Evolutionary conservation across 1,140 invertebrate species (phyloP).

Genomic region (Homarus americanus): DNA sequence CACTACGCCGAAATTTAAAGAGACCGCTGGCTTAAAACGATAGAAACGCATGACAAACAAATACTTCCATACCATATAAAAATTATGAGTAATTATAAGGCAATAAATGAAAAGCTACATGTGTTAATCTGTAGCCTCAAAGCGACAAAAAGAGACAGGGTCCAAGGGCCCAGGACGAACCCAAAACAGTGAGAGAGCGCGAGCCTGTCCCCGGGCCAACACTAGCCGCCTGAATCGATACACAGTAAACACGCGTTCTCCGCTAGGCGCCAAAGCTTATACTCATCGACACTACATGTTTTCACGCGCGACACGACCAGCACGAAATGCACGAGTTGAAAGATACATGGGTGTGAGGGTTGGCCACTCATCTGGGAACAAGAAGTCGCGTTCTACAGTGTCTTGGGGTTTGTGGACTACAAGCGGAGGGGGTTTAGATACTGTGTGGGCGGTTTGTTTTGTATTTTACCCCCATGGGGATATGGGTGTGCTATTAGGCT

Average conservation of each 20-base stretch:
- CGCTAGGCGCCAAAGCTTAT: constrained; percentile 67
- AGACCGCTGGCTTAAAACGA: neutral
- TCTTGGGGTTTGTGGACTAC: neutral
- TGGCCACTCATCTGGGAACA: neutral
- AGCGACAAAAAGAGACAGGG: neutral
- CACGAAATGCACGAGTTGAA: neutral
- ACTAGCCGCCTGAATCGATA: constrained; percentile 58
- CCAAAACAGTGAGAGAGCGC: constrained; percentile 40
- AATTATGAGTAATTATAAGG: no score
- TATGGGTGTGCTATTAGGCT: neutral
- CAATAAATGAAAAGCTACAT: no score
- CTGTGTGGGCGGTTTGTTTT: neutral
- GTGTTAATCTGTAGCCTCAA: no score
- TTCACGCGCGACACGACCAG: constrained; percentile 48
- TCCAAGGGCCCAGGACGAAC: neutral
- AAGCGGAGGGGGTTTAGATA: neutral
- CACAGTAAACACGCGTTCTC: constrained; percentile 68
- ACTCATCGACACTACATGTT: constrained; percentile 62
- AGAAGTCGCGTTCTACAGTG: neutral
- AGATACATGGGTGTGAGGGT: neutral
- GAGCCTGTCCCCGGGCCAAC: constrained; percentile 11
- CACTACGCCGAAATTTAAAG: neutral
- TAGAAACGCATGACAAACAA: neutral
- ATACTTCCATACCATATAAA: no score
- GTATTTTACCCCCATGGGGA: neutral